Base-by-base conservation (phyloP, 2,888 invertebrate genomes). In the Oligia fasciuncula region DNA sequence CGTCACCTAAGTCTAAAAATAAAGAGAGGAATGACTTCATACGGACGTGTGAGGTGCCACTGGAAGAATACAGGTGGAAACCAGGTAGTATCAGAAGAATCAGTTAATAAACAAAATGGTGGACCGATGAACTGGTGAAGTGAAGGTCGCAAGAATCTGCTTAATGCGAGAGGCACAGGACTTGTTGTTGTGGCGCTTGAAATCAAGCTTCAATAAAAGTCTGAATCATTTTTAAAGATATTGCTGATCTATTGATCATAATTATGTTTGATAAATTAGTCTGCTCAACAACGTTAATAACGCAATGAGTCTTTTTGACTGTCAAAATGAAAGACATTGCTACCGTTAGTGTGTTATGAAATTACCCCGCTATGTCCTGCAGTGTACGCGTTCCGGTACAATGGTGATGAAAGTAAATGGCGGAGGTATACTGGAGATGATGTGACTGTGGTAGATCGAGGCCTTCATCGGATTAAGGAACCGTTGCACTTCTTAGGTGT, bases 1-100 rank as follows among this genome's bases (percentile, higher is more conserved):
- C 88, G 85, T 88, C 88, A 88, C 57, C 51, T 0, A 54, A 9
- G 43, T 75, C 82, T 85, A 87, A 73, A 81, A 81, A 80, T 85
- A 86, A 57, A 46, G 43, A 83, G 75, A 83, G 73, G 82, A 89
- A 88, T 88, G 81, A 86, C 80, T 84, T 71, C 76, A 85, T 66
- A 29, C 74, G 51, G 49, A 76, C 63, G 67, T 66, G 63, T 14
- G 81, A 74, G 85, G 76, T 81, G 57, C 29, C 11, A 65, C 46
- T 82, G 67, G 77, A 76, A 73, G 67, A 71, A 60, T 67, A 76
- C 80, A 80, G 73, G 70, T 85, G 51, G 51, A 43, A 54, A 11
- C 43, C 40, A 77, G 35, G 51, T 43, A 43, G 23, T 0, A 35
- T 8, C 80, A 81, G 67, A 80, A 63, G 17, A 29, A 14, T 43